phyloP scores from a whole-genome alignment of 2,113 vertebrate genomes.

The Macaca fascicularis region T2T-MFA8v1.1 NC_088377.1:101258501-101259000 shows the following conservation, averaged over 20 bases:
- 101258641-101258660: neutral
- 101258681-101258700: neutral
- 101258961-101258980: neutral
- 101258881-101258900: neutral
- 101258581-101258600: neutral
- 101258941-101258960: neutral
- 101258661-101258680: neutral
- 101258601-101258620: neutral
- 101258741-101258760: neutral
- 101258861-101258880: neutral
- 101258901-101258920: neutral
- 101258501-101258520: neutral
- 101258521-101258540: neutral
- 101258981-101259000: neutral
- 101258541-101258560: neutral
- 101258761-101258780: neutral
- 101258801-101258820: neutral
- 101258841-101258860: neutral
- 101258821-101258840: neutral
- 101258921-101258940: neutral
- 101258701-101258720: neutral
- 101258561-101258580: neutral
- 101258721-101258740: neutral
- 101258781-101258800: neutral
- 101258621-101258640: neutral